These are phyloP conservation scores for Mnemiopsis leidyi DNA, from an alignment of 37 sponge, comb jelly and placozoan genomes.

Conservation along the genomic window DNA sequence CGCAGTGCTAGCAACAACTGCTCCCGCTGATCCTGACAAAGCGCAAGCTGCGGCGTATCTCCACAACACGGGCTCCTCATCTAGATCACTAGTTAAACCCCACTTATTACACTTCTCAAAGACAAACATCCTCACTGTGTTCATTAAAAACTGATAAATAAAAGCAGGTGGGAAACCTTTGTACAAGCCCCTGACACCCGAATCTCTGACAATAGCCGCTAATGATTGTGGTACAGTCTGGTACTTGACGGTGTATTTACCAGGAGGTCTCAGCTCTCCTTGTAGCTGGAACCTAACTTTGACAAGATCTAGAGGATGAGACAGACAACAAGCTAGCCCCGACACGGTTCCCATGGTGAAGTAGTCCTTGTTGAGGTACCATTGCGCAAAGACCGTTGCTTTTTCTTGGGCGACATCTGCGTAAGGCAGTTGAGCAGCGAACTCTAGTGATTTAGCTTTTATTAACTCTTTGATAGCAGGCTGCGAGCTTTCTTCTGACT, in stretches of 20 bases:
- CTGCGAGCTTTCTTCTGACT: not conserved
- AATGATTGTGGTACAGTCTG: not conserved
- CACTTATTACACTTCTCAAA: conserved; percentile 1
- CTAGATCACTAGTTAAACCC: conserved; percentile 24
- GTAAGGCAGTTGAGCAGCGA: not conserved
- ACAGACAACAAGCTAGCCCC: not conserved
- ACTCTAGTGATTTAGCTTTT: not conserved
- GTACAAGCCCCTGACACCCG: conserved; percentile 2
- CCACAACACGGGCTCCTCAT: not conserved
- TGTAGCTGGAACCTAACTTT: conserved; percentile 36
- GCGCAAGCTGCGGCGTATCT: not conserved
- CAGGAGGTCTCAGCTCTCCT: conserved; percentile 29
- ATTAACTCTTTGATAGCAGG: not conserved
- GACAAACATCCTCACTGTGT: not conserved
- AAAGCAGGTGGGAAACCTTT: not conserved
- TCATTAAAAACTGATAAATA: not conserved
- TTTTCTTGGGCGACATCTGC: not conserved
- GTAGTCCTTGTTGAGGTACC: not conserved
- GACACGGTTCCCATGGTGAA: not conserved
- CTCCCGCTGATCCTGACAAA: not conserved
- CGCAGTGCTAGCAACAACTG: not conserved
- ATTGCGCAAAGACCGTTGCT: not conserved
- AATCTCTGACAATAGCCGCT: not conserved
- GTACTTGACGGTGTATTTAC: not conserved
- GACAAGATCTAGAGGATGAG: not conserved